These are phyloP conservation scores for Coelinius sp. DNA, from an alignment of 2,888 invertebrate genomes.

Conservation along the genomic window DNA sequence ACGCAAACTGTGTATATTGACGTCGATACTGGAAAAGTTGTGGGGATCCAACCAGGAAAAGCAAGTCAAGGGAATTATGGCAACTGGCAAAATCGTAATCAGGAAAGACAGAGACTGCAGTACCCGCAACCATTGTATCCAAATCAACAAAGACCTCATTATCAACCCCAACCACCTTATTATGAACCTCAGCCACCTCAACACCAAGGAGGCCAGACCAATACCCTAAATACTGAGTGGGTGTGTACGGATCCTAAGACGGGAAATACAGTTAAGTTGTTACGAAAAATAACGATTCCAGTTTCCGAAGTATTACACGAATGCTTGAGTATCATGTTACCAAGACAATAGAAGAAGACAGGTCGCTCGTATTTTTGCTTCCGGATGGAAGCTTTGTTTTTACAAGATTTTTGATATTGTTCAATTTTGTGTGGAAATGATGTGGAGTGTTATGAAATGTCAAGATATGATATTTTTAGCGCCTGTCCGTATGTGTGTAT, in stretches of 20 bases:
- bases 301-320: too few species aligned
- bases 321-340: too few species aligned
- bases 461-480: too few species aligned
- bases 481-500: too few species aligned
- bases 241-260: conserved; percentile 51
- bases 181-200: conserved; percentile 16
- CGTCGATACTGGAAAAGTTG: conserved; percentile 32
- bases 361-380: too few species aligned
- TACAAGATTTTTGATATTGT: too few species aligned
- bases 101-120: conserved; percentile 11
- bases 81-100: conserved; percentile 6
- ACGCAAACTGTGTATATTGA: conserved; percentile 34
- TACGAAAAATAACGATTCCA: not conserved
- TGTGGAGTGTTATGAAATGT: too few species aligned
- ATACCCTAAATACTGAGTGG: conserved; percentile 48
- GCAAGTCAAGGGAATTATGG: conserved; percentile 41
- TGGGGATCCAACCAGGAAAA: conserved; percentile 30
- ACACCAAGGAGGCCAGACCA: conserved; percentile 28
- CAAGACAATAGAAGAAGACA: too few species aligned
- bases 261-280: conserved; percentile 50
- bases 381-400: too few species aligned
- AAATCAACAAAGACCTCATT: conserved; percentile 11
- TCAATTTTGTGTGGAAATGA: too few species aligned
- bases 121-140: conserved; percentile 26
- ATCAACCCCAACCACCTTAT: conserved; percentile 18